Conservation (phyloP, 2,113 vertebrate species). For the Lagopus leucura region DNA sequence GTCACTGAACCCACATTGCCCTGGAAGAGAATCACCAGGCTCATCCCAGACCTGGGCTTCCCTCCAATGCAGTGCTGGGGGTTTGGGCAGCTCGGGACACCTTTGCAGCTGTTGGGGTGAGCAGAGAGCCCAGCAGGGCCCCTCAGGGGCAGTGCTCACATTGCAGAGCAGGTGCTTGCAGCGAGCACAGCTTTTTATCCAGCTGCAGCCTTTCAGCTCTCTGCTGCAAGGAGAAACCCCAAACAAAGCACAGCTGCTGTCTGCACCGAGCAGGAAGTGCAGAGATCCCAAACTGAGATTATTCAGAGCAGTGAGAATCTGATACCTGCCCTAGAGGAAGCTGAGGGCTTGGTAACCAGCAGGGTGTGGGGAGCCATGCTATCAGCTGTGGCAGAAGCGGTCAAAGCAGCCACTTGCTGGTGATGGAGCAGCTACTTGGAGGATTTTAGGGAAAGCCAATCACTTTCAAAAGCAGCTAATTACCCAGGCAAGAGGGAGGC, state of each 20-base stretch:
- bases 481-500: rapidly evolving
- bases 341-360: neutral
- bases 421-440: neutral
- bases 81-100: neutral
- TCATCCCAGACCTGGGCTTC: neutral
- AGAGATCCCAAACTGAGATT: neutral
- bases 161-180: conserved; percentile 35
- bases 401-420: conserved; percentile 1
- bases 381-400: neutral
- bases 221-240: neutral
- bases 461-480: neutral
- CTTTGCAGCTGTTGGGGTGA: neutral
- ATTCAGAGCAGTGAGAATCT: neutral
- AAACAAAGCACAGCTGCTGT: neutral
- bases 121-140: neutral
- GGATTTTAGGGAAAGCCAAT: neutral
- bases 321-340: neutral
- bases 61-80: too few relatives aligned
- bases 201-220: neutral
- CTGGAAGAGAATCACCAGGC: neutral
- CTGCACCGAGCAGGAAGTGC: neutral
- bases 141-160: conserved; percentile 45
- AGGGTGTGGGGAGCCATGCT: neutral
- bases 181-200: neutral
- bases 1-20: neutral